Conservation (phyloP, 2,113 vertebrate genomes). For the Hystrix cristata region DNA sequence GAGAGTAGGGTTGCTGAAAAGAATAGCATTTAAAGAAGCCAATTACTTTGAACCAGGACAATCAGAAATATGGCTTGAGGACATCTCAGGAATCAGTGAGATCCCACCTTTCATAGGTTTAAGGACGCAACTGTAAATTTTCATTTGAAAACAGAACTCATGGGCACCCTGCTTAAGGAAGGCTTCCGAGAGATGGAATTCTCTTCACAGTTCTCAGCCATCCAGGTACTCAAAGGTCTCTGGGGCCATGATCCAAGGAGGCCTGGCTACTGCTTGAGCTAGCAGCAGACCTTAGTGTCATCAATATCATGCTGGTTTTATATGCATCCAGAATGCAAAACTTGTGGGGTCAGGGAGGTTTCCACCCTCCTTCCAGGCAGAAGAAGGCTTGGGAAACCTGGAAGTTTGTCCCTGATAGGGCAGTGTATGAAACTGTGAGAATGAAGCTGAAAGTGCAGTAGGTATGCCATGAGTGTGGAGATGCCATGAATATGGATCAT, state of each 20-base stretch:
- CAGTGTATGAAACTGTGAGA: background rate
- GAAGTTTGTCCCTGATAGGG: background rate
- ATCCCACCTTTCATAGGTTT: background rate
- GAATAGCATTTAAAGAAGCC: background rate
- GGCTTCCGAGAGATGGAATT: background rate
- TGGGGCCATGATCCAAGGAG: background rate
- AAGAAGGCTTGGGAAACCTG: background rate
- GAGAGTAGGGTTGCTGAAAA: background rate
- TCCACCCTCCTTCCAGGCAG: background rate
- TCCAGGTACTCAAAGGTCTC: background rate
- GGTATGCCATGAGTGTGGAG: background rate
- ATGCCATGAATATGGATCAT: background rate
- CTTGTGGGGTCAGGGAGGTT: background rate
- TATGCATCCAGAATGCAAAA: background rate
- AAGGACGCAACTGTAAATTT: background rate
- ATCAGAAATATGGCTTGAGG: background rate
- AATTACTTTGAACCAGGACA: background rate
- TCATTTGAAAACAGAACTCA: background rate
- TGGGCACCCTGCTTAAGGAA: background rate
- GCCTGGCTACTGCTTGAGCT: background rate
- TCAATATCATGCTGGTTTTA: background rate
- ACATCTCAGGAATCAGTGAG: background rate
- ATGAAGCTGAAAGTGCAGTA: background rate
- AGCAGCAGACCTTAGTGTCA: background rate
- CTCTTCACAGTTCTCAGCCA: background rate